Percentiles rank a stretch among this genome's conserved stretches.
Conservation (phyloP, 2,113 vertebrate species). For the Cynoglossus semilaevis region DNA sequence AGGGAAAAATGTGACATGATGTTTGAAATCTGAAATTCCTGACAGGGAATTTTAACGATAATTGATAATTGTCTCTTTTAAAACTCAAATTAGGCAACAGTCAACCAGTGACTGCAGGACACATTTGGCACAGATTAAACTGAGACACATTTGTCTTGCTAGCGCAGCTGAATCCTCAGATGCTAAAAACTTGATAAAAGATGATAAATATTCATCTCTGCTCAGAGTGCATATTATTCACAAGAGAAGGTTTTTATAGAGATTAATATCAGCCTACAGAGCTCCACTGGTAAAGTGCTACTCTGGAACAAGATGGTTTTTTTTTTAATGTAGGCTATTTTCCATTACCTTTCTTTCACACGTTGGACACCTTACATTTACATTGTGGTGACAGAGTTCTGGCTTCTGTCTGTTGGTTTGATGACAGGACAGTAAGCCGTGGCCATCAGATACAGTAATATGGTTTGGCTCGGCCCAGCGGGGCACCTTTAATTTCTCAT, state of each 20-base stretch:
- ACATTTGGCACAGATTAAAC: too few relatives aligned
- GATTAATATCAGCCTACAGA: neutral
- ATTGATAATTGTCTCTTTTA: too few relatives aligned
- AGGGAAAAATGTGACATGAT: too few relatives aligned
- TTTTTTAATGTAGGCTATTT: too few relatives aligned
- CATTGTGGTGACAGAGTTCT: slow-evolving; percentile 7
- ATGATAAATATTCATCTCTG: neutral
- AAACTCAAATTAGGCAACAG: too few relatives aligned
- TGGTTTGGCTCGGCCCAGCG: slow-evolving; percentile 56
- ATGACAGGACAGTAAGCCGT: slow-evolving; percentile 35
- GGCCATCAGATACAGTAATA: slow-evolving; percentile 52
- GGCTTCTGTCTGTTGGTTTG: slow-evolving; percentile 15
- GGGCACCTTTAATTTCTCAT: slow-evolving; percentile 69
- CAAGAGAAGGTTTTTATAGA: neutral
- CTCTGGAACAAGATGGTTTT: neutral
- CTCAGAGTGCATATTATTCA: neutral
- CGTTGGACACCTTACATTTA: slow-evolving; percentile 1
- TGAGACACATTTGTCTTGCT: too few relatives aligned
- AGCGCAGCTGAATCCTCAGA: neutral
- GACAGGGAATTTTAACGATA: too few relatives aligned
- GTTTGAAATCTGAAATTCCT: too few relatives aligned
- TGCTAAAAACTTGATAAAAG: neutral
- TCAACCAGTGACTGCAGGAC: too few relatives aligned
- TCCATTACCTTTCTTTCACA: neutral
- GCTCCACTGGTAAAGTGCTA: neutral